Evolutionary conservation across 2,797 vertebrate species (phyloP).

Genomic region (Sitta carolinensis): DNA sequence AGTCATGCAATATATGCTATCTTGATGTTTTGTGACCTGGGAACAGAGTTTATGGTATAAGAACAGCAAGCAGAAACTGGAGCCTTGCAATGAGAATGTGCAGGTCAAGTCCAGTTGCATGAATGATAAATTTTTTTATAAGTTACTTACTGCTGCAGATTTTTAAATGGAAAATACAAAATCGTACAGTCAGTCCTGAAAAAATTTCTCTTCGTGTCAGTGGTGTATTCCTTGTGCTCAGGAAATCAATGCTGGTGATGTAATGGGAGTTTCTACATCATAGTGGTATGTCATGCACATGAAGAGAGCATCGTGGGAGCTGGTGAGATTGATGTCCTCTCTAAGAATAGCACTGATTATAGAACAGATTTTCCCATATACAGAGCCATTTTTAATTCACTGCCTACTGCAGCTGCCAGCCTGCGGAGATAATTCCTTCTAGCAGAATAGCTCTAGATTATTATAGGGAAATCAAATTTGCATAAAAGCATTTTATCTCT

Average conservation of each 20-base stretch:
- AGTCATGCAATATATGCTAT: neutral
- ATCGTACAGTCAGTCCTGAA: neutral
- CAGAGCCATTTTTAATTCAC: conserved; percentile 86
- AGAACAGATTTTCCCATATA: conserved; percentile 82
- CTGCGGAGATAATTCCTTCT: conserved; percentile 81
- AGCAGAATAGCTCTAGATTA: conserved; percentile 84
- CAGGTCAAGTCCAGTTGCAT: conserved; percentile 20
- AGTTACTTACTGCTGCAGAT: conserved; percentile 16
- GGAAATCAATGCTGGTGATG: conserved; percentile 70
- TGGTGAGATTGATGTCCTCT: conserved; percentile 79
- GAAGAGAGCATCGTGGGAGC: conserved; percentile 70
- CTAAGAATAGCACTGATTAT: conserved; percentile 85
- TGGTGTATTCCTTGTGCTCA: neutral
- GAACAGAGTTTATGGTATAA: neutral
- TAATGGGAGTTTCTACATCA: conserved; percentile 77
- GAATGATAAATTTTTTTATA: neutral
- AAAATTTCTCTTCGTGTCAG: neutral
- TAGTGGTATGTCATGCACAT: conserved; percentile 70
- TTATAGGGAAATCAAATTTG: conserved; percentile 86
- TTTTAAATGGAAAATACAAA: neutral
- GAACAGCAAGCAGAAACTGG: conserved; percentile 9
- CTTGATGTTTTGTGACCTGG: conserved; percentile 40
- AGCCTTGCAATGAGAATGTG: conserved; percentile 6
- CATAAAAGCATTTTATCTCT: conserved; percentile 80
- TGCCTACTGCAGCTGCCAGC: conserved; percentile 83